Conservation (phyloP, 2,888 invertebrate species). For the Agriotes lineatus region DNA sequence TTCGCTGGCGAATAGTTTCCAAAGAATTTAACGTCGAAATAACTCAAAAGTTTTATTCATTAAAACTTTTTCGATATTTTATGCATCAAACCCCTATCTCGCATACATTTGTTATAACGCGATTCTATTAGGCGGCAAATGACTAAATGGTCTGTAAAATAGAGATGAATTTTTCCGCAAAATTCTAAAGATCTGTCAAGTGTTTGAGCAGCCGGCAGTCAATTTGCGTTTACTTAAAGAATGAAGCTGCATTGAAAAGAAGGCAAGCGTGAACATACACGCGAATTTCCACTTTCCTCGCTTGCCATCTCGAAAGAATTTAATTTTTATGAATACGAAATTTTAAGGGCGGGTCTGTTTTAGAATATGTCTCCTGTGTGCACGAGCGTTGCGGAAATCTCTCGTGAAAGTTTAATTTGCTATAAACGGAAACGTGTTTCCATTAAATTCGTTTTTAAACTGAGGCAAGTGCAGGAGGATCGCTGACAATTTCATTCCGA, state of each 20-base stretch:
- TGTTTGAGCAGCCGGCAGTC: constrained; percentile 31
- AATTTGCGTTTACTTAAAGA: constrained; percentile 31
- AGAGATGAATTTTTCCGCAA: constrained; percentile 24
- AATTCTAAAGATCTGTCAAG: constrained; percentile 32
- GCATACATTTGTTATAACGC: constrained; percentile 23
- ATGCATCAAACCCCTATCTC: constrained; percentile 7
- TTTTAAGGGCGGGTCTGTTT: not conserved
- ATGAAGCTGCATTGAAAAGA: constrained; percentile 28
- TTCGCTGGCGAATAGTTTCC: constrained; percentile 27
- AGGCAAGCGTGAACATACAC: constrained; percentile 34
- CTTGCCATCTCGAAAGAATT: constrained; percentile 5
- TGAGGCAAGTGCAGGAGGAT: not conserved
- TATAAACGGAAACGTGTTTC: not conserved
- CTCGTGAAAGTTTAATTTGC: not conserved
- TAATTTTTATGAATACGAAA: constrained; percentile 11
- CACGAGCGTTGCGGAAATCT: not conserved
- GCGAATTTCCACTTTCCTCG: constrained; percentile 14
- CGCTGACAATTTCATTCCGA: not conserved
- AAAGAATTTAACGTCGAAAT: constrained; percentile 34
- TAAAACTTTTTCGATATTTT: constrained; percentile 38
- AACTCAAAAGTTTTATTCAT: constrained; percentile 31
- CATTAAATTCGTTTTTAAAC: not conserved
- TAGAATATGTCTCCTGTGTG: not conserved
- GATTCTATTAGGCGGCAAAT: constrained; percentile 23
- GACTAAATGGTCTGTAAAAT: constrained; percentile 25